These are phyloP conservation scores for Mythimna albipuncta DNA, from an alignment of 2,888 invertebrate genomes.

Conservation along the genomic window DNA sequence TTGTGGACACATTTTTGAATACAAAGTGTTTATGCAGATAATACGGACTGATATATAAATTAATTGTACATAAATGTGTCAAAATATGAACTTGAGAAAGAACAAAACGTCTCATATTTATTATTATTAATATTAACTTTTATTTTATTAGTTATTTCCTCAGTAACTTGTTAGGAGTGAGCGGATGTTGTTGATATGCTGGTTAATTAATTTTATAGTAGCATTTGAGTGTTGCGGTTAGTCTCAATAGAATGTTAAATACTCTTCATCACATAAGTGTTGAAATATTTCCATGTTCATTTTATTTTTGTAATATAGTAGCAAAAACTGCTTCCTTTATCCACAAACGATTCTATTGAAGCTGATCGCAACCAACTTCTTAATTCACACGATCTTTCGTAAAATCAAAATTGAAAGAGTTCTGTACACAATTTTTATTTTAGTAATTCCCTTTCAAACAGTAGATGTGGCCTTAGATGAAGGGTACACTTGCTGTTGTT, in stretches of 20 bases:
- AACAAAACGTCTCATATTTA: constrained; percentile 88
- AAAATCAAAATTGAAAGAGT: constrained; percentile 59
- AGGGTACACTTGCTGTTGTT: constrained; percentile 87
- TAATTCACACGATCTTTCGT: constrained; percentile 65
- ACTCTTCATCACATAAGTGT: constrained; percentile 72
- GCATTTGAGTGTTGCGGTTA: constrained; percentile 72
- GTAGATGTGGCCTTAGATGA: constrained; percentile 84
- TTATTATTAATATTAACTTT: constrained; percentile 77
- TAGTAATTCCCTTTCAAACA: constrained; percentile 82
- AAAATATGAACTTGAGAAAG: constrained; percentile 83
- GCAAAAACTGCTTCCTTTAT: constrained; percentile 66
- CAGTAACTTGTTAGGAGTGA: constrained; percentile 79
- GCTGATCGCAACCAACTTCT: constrained; percentile 67
- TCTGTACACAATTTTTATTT: constrained; percentile 78
- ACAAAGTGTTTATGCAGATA: constrained; percentile 70
- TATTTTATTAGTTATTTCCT: constrained; percentile 73
- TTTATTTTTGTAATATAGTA: constrained; percentile 76
- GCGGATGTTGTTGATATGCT: constrained; percentile 81
- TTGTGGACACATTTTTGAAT: constrained; percentile 62
- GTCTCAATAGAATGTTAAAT: constrained; percentile 69
- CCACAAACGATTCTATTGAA: constrained; percentile 54
- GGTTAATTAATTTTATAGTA: constrained; percentile 84
- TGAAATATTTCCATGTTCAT: constrained; percentile 73
- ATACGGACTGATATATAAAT: constrained; percentile 83
- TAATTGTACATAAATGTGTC: constrained; percentile 83